Conservation (phyloP, 2,888 invertebrate genomes). For the Eilema depressum region DNA sequence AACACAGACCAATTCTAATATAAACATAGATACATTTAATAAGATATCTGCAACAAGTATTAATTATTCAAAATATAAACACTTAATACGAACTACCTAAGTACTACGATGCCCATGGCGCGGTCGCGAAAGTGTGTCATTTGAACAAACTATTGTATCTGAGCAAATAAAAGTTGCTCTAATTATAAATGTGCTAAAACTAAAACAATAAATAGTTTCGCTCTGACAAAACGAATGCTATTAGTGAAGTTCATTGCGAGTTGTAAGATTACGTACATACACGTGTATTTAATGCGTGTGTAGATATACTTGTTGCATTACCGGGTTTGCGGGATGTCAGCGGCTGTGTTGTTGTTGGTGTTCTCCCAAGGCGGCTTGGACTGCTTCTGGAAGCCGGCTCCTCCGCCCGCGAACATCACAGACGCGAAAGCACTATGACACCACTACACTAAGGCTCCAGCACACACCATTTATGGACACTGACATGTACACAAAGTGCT, state of each 20-base stretch:
- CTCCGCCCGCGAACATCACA: conserved; percentile 79
- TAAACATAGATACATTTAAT: neutral
- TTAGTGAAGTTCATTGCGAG: neutral
- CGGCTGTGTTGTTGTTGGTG: conserved; percentile 56
- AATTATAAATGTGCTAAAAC: neutral
- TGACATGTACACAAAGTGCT: conserved; percentile 14
- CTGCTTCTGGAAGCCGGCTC: conserved; percentile 80
- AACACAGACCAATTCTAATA: neutral
- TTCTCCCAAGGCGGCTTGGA: conserved; percentile 81
- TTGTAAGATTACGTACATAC: neutral
- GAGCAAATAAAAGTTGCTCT: neutral
- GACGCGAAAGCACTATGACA: conserved; percentile 14
- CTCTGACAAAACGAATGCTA: neutral
- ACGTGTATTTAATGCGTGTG: neutral
- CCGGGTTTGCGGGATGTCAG: conserved; percentile 71
- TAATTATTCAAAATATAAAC: neutral
- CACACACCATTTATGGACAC: conserved; percentile 17
- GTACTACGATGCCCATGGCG: neutral
- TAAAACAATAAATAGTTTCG: conserved; percentile 1
- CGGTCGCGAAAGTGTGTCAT: neutral
- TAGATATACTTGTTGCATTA: conserved; percentile 31
- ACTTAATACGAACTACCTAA: too few relatives aligned
- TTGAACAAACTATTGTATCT: neutral
- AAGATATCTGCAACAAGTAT: neutral
- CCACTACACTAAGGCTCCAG: conserved; percentile 17